Evolutionary conservation across 2,888 invertebrate species (phyloP).

Genomic region (Odontocolon sp.): DNA sequence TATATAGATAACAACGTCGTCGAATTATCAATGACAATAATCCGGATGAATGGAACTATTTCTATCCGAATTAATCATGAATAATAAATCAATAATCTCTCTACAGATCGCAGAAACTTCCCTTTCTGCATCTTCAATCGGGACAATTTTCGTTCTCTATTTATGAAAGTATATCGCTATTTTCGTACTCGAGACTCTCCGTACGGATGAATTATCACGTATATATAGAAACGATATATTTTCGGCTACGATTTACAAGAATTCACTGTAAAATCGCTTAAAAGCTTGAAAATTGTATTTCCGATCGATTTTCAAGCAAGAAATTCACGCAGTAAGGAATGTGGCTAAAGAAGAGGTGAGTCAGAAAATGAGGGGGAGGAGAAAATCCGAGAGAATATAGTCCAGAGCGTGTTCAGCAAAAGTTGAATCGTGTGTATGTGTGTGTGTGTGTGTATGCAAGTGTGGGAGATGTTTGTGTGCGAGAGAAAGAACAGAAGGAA

Average conservation of each 20-base stretch:
- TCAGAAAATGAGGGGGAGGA: background rate
- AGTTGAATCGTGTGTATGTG: too few relatives aligned
- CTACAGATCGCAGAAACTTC: too few relatives aligned
- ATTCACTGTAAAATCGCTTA: background rate
- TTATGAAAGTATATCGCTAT: too few relatives aligned
- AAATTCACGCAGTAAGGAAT: background rate
- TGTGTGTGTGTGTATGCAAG: too few relatives aligned
- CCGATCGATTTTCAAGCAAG: conserved; percentile 26
- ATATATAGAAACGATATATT: too few relatives aligned
- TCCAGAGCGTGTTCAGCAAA: too few relatives aligned
- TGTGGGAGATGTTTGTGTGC: background rate
- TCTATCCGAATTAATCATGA: conserved; percentile 40
- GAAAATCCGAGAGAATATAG: too few relatives aligned
- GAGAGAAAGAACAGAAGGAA: background rate
- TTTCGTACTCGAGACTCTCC: too few relatives aligned
- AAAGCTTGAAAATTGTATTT: background rate
- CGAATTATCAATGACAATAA: conserved; percentile 10
- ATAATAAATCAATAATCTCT: conserved; percentile 47
- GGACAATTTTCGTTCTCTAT: too few relatives aligned
- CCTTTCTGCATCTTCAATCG: too few relatives aligned
- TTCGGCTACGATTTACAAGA: background rate
- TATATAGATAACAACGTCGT: too few relatives aligned
- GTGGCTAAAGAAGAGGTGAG: conserved; percentile 15
- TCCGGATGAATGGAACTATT: conserved; percentile 54
- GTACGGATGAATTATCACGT: too few relatives aligned